Base-by-base conservation (phyloP, 2,888 invertebrate genomes). In the Argyresthia albistria region DNA sequence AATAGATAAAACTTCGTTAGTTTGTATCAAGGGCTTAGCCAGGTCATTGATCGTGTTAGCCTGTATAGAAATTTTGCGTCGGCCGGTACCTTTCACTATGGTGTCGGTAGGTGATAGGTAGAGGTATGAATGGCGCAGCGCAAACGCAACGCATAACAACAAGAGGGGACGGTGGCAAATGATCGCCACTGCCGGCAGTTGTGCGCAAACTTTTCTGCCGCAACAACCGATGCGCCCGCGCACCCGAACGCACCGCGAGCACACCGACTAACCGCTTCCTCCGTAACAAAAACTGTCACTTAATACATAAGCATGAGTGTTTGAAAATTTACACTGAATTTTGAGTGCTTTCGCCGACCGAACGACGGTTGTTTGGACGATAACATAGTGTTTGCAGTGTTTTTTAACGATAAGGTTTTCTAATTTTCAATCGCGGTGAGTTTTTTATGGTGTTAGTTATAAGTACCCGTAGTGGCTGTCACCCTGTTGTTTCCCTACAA, bases 341-440 rank as follows among this genome's bases (percentile, higher is more conserved):
- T 35, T 35, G 25, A 47, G n/a, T 25, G 47, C 35, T 35, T 46
- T 46, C 8, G 11, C 46, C 11, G 3, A 11, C 25, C 16, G 10
- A 11, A 35, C 54, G 54, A 25, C 25, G 2, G 25, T 4, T 25
- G 25, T 6, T 25, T 25, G 25, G 25, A 57, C 53, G 54, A 59
- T 55, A 56, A 57, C 47, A 55, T 55, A 56, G 61, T 60, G 61
- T 25, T 48, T 53, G 55, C 43, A 55, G 25, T 25, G 25, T 25
- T 25, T 59, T 60, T 58, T 59, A 58, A 60, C n/a, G 68, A 69
- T 67, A 68, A 70, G 66, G 60, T 69, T 69, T 73, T 73, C 67
- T 66, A 69, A 70, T 79, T 80, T 70, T 63, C 65, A 62, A 70
- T 59, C 67, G 61, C 64, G 77, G 83, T 81, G 65, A 78, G 79